Evolutionary conservation across 2,888 invertebrate species (phyloP).

Genomic region (Apeira syringaria): DNA sequence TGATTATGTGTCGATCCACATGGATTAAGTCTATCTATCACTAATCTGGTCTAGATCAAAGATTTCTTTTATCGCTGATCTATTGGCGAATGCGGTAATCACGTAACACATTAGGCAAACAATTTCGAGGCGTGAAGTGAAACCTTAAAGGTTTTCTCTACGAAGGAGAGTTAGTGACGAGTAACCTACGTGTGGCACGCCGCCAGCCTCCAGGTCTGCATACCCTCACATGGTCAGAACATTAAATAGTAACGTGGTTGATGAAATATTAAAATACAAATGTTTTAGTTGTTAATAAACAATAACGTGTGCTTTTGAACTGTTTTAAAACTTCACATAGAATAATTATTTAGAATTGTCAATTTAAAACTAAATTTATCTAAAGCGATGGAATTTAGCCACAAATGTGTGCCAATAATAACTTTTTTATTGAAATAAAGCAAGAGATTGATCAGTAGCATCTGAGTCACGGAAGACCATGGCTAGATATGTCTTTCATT

Average conservation of each 20-base stretch:
- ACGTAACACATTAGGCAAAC: constrained; percentile 2
- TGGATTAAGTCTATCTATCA: not conserved
- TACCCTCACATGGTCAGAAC: constrained; percentile 9
- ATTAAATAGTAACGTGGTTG: constrained; percentile 6
- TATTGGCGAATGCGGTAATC: not conserved
- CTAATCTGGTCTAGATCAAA: not conserved
- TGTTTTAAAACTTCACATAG: no score
- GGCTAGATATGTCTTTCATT: no score
- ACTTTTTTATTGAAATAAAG: no score
- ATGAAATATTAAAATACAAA: constrained; percentile 14
- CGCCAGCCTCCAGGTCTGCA: constrained; percentile 21
- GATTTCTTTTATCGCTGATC: constrained; percentile 2
- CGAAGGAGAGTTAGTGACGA: constrained; percentile 13
- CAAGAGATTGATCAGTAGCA: no score
- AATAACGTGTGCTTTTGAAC: no score
- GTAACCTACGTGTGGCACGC: constrained; percentile 24
- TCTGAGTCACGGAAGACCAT: no score
- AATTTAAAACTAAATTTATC: no score
- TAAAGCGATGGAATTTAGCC: no score
- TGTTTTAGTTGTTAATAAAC: not conserved
- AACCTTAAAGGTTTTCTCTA: constrained; percentile 15
- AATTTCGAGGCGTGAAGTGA: constrained; percentile 12
- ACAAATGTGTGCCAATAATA: no score
- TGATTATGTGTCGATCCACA: not conserved
- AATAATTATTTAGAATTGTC: no score